A percentile compares a stretch with the other conserved stretches of the same genome.
Evolutionary conservation across 2,113 vertebrate species (phyloP).

Genomic region (Cyanocitta stelleri): DNA sequence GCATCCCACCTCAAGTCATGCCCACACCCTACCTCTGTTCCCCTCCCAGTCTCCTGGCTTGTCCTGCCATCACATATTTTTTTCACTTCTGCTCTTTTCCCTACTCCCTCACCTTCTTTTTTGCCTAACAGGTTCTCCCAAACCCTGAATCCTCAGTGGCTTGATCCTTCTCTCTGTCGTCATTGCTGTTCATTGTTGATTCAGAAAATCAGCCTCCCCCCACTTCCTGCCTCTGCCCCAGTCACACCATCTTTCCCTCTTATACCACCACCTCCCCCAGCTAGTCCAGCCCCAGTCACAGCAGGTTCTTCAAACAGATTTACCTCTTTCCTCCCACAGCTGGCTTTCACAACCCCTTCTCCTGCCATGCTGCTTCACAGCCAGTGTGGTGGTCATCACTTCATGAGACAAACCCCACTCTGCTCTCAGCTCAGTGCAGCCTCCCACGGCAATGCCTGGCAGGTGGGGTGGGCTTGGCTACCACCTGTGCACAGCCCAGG

Average conservation of each 20-base stretch:
- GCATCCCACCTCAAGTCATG: background rate
- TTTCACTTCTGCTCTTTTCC: background rate
- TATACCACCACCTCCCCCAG: background rate
- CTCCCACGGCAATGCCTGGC: background rate
- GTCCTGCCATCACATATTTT: background rate
- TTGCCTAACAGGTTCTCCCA: background rate
- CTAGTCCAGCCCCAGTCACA: background rate
- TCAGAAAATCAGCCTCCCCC: background rate
- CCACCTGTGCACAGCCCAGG: background rate
- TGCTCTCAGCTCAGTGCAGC: background rate
- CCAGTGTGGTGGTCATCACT: background rate
- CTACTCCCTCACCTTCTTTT: background rate
- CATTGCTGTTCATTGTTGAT: background rate
- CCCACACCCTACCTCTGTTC: background rate
- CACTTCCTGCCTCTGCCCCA: background rate
- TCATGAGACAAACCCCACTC: background rate
- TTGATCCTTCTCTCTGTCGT: background rate
- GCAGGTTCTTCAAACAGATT: background rate
- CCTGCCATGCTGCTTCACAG: background rate
- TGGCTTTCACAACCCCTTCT: background rate
- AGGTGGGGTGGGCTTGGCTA: background rate
- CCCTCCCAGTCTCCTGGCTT: background rate
- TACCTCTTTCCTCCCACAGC: background rate
- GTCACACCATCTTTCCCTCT: background rate
- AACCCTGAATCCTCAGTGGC: background rate